phyloP scores from a whole-genome alignment of 1,140 invertebrate species.

The Drosophila santomea region DNA sequence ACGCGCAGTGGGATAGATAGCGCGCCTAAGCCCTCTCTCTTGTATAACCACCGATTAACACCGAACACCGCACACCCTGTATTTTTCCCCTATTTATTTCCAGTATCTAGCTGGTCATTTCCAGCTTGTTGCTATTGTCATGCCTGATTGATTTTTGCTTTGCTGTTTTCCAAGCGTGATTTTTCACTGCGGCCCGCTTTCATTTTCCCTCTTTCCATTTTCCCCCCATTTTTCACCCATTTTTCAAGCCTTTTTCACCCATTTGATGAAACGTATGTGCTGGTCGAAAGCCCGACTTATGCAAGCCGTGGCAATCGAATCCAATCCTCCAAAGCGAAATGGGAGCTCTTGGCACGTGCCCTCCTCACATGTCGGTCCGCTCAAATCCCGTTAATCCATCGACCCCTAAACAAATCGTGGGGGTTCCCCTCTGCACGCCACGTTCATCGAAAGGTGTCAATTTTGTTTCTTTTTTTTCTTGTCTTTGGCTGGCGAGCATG shows the following conservation, averaged over 20 bases:
- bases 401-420: conserved; percentile 13
- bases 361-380: conserved; percentile 20
- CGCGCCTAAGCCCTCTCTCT: conserved; percentile 3
- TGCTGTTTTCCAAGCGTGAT: conserved; percentile 39
- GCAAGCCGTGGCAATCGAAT: conserved; percentile 34
- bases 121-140: conserved; percentile 26
- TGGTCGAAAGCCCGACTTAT: conserved; percentile 32
- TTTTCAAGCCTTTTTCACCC: neutral
- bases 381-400: conserved; percentile 40
- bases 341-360: conserved; percentile 38
- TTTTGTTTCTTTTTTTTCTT: neutral
- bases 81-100: conserved; percentile 4
- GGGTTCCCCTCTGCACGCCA: neutral
- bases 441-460: conserved; percentile 3
- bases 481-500: neutral
- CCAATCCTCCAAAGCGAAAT: conserved; percentile 17
- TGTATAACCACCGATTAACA: conserved; percentile 13
- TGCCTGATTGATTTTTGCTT: conserved; percentile 42
- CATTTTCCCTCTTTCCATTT: conserved; percentile 13
- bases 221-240: neutral
- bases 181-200: conserved; percentile 34
- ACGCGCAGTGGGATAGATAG: conserved; percentile 11
- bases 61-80: neutral
- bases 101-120: conserved; percentile 5
- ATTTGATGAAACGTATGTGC: conserved; percentile 14